phyloP scores from a whole-genome alignment of 2,113 vertebrate species.

The cattle (Bos taurus) region DNA sequence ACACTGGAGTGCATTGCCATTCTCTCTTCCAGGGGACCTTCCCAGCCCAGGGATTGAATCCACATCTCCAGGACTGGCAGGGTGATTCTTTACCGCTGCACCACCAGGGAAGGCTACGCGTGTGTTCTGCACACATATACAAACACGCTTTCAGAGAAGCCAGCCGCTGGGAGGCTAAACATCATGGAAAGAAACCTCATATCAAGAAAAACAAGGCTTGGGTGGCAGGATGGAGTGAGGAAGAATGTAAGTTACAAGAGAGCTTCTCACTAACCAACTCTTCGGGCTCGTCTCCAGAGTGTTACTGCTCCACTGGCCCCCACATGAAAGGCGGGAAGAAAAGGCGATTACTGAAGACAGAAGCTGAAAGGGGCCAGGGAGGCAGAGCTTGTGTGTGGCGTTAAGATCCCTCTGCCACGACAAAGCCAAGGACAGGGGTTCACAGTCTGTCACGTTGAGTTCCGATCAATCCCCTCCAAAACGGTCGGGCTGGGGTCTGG shows the following conservation, averaged over 20 bases:
- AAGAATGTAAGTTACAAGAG: not conserved
- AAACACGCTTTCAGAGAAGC: constrained; percentile 42
- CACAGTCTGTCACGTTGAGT: not conserved
- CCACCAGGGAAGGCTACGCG: not conserved
- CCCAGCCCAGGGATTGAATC: not conserved
- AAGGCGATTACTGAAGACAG: not conserved
- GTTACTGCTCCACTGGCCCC: not conserved
- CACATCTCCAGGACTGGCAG: not conserved
- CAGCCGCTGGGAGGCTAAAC: not conserved
- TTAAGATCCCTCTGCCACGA: not conserved
- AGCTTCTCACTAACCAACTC: not conserved
- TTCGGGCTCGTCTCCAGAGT: constrained; percentile 14
- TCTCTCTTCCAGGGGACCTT: not conserved
- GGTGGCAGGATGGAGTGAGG: too few species aligned
- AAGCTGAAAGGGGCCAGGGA: not conserved
- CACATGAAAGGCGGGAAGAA: not conserved
- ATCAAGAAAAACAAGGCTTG: not conserved
- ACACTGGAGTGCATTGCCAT: not conserved
- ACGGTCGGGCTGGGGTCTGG: not conserved
- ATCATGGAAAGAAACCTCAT: constrained; percentile 3
- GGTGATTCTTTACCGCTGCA: not conserved
- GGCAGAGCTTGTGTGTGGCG: not conserved
- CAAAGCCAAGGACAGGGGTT: not conserved
- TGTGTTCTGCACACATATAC: not conserved
- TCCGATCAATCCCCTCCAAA: not conserved